Base-by-base conservation (phyloP, 1,140 invertebrate species). In the Hydropsyche tenuis region DNA sequence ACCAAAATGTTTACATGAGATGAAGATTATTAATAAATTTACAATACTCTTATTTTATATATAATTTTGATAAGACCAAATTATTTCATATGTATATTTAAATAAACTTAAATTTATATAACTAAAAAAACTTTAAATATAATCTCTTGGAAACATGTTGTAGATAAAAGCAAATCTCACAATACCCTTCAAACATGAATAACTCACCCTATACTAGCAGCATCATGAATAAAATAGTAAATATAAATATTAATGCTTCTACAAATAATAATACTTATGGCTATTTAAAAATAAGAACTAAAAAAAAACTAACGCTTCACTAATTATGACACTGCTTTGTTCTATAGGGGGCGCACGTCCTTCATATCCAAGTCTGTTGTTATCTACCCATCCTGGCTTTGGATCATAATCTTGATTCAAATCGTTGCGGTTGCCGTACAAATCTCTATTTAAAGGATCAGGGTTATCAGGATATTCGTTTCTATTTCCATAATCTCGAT, bases 271-370 rank as follows among this genome's bases (percentile, higher is more conserved):
- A n/a, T n/a, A n/a, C n/a, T n/a, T 6, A 43, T 43, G 12, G 12
- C 37, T 43, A 43, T 43, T 70, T 64, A 64, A 64, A 64, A 68
- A 70, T 48, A 27, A 69, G n/a, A n/a, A n/a, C n/a, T n/a, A n/a
- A 45, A 7, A 30, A 69, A 56, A 56, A 16, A 86, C 87, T 88
- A 79, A 89, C 88, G 88, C 85, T 81, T 89, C 87, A 84, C 86
- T 87, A 27, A 89, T 86, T 45, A 88, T 87, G 51, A 88, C 79
- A 81, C 83, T 88, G 23, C 86, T 85, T 73, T 81, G 80, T 75
- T 86, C 84, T 62, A 84, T 23, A 11, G 82, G 80, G 11, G 80
- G 78, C 73, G 73, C 76, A 66, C 79, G 80, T 63, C 77, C 82
- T n/a, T 82, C 78, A 51, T 81, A 84, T 30, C 80, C 75, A 1